Conservation (phyloP, 1,140 invertebrate genomes). For the Apis dorsata region DNA sequence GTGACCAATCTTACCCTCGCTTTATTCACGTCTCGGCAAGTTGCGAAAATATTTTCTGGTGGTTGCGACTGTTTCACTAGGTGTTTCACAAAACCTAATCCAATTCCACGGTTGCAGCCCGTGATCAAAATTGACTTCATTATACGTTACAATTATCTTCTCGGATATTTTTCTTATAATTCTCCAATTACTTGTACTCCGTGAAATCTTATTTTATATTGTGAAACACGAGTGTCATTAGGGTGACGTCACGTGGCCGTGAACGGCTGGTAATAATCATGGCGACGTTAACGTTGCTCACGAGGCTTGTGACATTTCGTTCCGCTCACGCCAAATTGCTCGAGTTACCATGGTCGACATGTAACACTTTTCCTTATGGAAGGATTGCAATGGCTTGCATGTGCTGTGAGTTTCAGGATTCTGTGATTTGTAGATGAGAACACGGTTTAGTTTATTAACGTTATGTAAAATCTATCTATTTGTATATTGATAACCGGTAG, state of each 20-base stretch:
- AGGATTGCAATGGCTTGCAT: constrained; percentile 64
- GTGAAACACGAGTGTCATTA: constrained; percentile 22
- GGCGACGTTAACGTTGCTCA: constrained; percentile 72
- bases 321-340: constrained; percentile 60
- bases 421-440: background rate
- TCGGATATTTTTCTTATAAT: background rate
- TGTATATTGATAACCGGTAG: background rate
- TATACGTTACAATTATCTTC: background rate
- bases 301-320: constrained; percentile 67
- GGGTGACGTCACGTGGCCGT: constrained; percentile 56
- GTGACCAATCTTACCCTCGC: constrained; percentile 81
- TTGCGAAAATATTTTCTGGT: constrained; percentile 85
- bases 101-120: constrained; percentile 93
- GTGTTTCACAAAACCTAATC: constrained; percentile 90
- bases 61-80: constrained; percentile 79
- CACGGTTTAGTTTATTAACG: background rate
- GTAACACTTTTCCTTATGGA: constrained; percentile 42
- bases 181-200: background rate
- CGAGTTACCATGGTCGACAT: constrained; percentile 55
- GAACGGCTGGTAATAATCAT: constrained; percentile 61
- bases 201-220: constrained; percentile 1
- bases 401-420: constrained; percentile 73
- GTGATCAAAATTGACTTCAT: constrained; percentile 93
- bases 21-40: constrained; percentile 85
- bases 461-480: background rate